Evolutionary conservation across 2,888 invertebrate species (phyloP).

Genomic region (Cryptus armator): DNA sequence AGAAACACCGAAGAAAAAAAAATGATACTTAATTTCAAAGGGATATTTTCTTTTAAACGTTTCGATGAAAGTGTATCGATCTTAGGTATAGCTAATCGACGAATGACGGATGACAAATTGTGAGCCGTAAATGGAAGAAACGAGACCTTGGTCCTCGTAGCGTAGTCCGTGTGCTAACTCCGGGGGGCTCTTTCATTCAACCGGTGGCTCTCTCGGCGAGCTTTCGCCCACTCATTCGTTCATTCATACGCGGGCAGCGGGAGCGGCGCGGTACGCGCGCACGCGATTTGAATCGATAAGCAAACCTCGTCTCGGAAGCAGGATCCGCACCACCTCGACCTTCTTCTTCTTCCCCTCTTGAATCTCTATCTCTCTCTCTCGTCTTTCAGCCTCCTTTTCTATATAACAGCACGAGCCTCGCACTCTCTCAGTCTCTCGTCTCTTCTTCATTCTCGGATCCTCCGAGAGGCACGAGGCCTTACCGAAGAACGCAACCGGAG

Average conservation of each 20-base stretch:
- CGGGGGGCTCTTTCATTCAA: conserved; percentile 81
- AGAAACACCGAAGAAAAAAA: no score
- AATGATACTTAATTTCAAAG: no score
- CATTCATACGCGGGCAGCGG: conserved; percentile 80
- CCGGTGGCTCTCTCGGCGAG: conserved; percentile 78
- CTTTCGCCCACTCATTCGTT: conserved; percentile 83
- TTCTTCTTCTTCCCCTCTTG: conserved; percentile 41
- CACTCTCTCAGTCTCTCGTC: conserved; percentile 35
- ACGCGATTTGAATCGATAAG: conserved; percentile 85
- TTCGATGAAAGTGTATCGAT: not conserved
- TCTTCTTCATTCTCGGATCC: conserved; percentile 52
- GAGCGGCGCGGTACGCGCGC: conserved; percentile 66
- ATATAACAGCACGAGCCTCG: conserved; percentile 54
- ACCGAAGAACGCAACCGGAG: conserved; percentile 58
- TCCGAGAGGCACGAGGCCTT: conserved; percentile 31
- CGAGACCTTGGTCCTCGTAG: conserved; percentile 27
- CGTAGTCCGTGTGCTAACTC: conserved; percentile 75
- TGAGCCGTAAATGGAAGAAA: conserved; percentile 12
- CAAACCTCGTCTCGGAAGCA: conserved; percentile 74
- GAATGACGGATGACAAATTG: conserved; percentile 2
- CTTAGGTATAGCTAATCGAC: not conserved
- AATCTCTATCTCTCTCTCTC: conserved; percentile 44
- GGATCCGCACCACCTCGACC: conserved; percentile 67
- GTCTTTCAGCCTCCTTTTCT: conserved; percentile 19
- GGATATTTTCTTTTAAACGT: no score